Conservation (phyloP, 2,888 invertebrate genomes). For the Tipula confusa region DNA sequence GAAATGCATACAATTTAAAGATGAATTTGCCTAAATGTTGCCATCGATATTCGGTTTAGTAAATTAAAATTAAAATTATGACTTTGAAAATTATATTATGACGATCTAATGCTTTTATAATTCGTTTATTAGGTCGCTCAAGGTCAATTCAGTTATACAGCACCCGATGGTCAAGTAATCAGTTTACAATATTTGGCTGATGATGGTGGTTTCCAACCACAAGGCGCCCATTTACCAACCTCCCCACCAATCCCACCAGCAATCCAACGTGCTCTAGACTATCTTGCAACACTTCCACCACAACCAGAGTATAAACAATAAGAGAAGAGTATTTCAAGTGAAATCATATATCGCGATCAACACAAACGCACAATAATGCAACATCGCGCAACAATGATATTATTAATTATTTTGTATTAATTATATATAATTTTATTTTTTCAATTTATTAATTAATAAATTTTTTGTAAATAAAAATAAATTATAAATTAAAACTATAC, state of each 20-base stretch:
- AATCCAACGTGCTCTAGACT: conserved; percentile 62
- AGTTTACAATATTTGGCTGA: conserved; percentile 62
- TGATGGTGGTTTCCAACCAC: conserved; percentile 66
- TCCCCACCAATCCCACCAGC: conserved; percentile 66
- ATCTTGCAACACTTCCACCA: conserved; percentile 61
- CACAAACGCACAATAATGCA: neutral
- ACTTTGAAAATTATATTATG: no score
- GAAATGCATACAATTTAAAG: neutral
- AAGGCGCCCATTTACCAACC: conserved; percentile 48
- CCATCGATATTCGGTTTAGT: neutral
- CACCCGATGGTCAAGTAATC: conserved; percentile 59
- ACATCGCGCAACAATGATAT: neutral
- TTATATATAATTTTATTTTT: no score
- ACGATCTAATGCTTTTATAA: no score
- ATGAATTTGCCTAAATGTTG: neutral
- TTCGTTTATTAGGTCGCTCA: conserved; percentile 57
- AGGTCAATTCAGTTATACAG: conserved; percentile 60
- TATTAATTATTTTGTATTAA: conserved; percentile 26
- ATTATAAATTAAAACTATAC: neutral
- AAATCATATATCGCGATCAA: neutral
- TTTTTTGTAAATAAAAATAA: conserved; percentile 27
- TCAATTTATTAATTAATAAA: conserved; percentile 16
- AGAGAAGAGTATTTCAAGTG: no score
- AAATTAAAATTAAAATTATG: neutral
- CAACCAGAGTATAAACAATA: conserved; percentile 34